Evolutionary conservation across 2,888 invertebrate species (phyloP).

Genomic region (Sicus ferrugineus): DNA sequence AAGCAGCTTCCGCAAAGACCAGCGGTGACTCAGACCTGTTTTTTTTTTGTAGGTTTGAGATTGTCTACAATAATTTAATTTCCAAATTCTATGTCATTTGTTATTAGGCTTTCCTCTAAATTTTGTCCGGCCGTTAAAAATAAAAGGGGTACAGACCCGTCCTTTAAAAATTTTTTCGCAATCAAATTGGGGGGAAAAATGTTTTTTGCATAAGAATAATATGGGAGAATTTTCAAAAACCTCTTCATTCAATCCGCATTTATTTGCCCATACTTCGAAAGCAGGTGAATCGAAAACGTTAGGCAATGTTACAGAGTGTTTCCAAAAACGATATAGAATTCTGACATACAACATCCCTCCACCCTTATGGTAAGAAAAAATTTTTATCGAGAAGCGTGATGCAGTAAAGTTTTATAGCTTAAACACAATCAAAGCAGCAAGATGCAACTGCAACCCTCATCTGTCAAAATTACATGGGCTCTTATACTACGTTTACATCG

Average conservation of each 20-base stretch:
- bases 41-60: background rate
- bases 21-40: background rate
- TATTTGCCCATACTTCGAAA: background rate
- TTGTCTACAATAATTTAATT: background rate
- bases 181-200: slow-evolving; percentile 3
- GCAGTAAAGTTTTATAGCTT: no score
- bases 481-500: no score
- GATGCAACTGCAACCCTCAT: no score
- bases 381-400: no score
- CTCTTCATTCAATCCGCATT: background rate
- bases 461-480: no score
- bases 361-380: no score
- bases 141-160: background rate
- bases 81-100: background rate
- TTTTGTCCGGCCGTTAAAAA: background rate
- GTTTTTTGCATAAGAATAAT: background rate
- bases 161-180: background rate
- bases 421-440: no score
- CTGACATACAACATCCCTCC: no score
- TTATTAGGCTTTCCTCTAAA: background rate
- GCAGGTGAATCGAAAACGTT: background rate
- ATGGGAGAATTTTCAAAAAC: background rate
- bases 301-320: no score
- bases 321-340: no score
- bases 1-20: background rate